Conservation (phyloP, 2,113 vertebrate species). For the mouse (Mus musculus) region DNA sequence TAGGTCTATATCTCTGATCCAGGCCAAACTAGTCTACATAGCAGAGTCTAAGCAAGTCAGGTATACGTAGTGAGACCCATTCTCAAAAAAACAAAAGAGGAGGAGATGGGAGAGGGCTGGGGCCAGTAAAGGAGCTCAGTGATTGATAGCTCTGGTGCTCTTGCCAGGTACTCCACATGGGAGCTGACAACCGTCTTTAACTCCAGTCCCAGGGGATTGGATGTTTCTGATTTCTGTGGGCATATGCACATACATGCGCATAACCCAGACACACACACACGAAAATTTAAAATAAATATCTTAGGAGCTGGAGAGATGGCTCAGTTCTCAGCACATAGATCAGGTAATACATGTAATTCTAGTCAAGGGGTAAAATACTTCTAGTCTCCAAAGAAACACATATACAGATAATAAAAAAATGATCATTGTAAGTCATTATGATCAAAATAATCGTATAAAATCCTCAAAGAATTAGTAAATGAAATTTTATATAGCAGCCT, state of each 20-base stretch:
- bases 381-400: not conserved
- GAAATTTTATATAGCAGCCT: not conserved
- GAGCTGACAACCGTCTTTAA: not conserved
- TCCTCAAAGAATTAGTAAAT: not conserved
- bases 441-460: not conserved
- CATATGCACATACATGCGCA: not conserved
- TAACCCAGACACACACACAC: too few relatives aligned
- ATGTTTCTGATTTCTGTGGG: not conserved
- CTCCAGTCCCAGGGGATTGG: not conserved
- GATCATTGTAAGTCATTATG: not conserved
- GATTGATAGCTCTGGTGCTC: not conserved
- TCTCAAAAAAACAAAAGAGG: not conserved
- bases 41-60: not conserved
- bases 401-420: not conserved
- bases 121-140: not conserved
- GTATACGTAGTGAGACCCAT: not conserved
- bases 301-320: not conserved
- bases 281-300: not conserved
- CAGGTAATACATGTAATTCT: not conserved
- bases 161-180: not conserved
- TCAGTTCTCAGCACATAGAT: not conserved
- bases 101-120: not conserved
- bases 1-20: not conserved
- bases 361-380: not conserved
- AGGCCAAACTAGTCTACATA: not conserved